A percentile compares a stretch with the other conserved stretches of the same genome.
Conservation (phyloP, 2,113 vertebrate genomes). For the Acrocephalus kingi region DNA sequence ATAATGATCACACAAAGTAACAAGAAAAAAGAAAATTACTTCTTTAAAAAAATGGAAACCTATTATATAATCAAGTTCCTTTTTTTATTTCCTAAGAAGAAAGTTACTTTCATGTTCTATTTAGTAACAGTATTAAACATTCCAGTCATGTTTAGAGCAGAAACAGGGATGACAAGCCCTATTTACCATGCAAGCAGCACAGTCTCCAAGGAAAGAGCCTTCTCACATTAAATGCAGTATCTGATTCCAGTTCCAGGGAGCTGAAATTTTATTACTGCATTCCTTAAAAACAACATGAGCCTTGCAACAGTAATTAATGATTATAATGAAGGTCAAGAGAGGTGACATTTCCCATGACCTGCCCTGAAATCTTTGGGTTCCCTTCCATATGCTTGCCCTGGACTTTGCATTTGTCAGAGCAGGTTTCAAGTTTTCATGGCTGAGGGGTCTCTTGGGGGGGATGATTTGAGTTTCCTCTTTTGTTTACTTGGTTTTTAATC, state of each 20-base stretch:
- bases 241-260: background rate
- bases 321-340: constrained; percentile 42
- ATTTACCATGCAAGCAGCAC: background rate
- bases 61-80: background rate
- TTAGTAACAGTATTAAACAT: background rate
- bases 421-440: background rate
- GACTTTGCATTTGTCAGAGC: background rate
- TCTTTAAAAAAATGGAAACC: background rate
- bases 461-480: background rate
- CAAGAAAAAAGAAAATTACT: background rate
- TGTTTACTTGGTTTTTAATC: background rate
- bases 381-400: background rate
- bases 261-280: background rate
- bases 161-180: background rate
- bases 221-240: background rate
- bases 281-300: background rate
- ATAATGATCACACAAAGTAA: background rate
- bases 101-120: background rate
- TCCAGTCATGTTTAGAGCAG: background rate
- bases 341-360: constrained; percentile 44
- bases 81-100: background rate
- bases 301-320: constrained; percentile 21
- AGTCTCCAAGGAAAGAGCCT: background rate
- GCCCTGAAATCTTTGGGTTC: background rate
- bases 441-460: background rate